phyloP scores from a whole-genome alignment of 2,888 invertebrate genomes.

The Hipparchia sbordonii region DNA sequence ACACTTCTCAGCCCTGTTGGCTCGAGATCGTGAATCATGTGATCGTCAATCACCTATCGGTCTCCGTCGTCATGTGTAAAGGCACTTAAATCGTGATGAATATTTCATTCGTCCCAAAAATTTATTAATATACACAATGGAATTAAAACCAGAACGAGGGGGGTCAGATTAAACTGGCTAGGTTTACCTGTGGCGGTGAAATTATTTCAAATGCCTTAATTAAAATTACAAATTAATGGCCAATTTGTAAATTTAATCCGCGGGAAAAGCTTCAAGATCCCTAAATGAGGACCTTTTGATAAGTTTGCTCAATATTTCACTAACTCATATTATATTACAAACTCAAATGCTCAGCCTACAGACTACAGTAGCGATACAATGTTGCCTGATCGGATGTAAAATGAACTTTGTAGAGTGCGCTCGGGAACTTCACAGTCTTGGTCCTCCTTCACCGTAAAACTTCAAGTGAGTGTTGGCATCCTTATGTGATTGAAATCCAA shows the following conservation, averaged over 20 bases:
- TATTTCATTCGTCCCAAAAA: conserved; percentile 17
- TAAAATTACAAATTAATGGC: conserved; percentile 32
- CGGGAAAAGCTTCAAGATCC: neutral
- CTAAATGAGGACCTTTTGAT: conserved; percentile 21
- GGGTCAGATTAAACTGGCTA: conserved; percentile 17
- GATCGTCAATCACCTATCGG: too few relatives aligned
- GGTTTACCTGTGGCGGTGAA: conserved; percentile 22
- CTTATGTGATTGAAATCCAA: too few relatives aligned
- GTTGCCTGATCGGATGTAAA: too few relatives aligned
- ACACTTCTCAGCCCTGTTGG: too few relatives aligned
- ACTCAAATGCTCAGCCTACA: too few relatives aligned
- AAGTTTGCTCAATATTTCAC: neutral
- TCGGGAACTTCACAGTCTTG: too few relatives aligned
- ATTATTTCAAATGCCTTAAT: conserved; percentile 28
- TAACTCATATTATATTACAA: neutral
- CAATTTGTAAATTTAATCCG: conserved; percentile 34
- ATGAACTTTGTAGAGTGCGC: too few relatives aligned
- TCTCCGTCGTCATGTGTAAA: neutral
- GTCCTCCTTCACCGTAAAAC: too few relatives aligned
- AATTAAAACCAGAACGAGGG: conserved; percentile 6
- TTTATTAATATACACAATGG: conserved; percentile 26
- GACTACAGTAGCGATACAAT: too few relatives aligned
- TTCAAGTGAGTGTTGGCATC: too few relatives aligned
- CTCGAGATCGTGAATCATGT: too few relatives aligned
- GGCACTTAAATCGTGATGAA: neutral